A percentile compares a stretch with the other conserved stretches of the same genome.
Conservation (phyloP, 1,140 invertebrate genomes). For the Drosophila funebris region DNA sequence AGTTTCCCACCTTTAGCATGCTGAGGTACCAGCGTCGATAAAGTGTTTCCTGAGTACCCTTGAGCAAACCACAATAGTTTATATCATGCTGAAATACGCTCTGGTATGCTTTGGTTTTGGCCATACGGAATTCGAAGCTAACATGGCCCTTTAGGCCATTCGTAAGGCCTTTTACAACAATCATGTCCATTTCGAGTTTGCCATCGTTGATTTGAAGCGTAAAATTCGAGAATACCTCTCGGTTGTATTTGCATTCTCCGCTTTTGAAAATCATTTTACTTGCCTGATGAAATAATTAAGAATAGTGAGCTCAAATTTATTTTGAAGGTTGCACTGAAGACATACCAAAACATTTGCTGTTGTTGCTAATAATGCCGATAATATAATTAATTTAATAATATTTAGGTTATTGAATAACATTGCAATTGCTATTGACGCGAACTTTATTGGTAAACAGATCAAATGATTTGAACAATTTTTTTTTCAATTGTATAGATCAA, state of each 20-base stretch:
- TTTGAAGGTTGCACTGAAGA: not conserved
- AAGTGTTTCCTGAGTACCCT: constrained; percentile 44
- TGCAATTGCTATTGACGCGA: not conserved
- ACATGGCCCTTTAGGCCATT: constrained; percentile 54
- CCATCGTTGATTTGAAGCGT: constrained; percentile 41
- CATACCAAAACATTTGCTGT: constrained; percentile 10
- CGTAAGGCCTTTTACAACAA: constrained; percentile 25
- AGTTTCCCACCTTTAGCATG: constrained; percentile 61
- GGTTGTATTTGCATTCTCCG: constrained; percentile 48
- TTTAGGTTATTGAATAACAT: constrained; percentile 18
- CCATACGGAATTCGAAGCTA: constrained; percentile 61
- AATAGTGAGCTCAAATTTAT: not conserved
- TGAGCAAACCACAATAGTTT: constrained; percentile 64
- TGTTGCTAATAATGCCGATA: not conserved
- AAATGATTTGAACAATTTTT: not conserved
- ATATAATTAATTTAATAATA: not conserved
- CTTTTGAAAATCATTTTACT: constrained; percentile 52
- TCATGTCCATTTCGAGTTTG: constrained; percentile 52
- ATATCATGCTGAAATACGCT: constrained; percentile 65
- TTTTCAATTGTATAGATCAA: not conserved
- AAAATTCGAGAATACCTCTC: constrained; percentile 59
- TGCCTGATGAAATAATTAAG: constrained; percentile 19
- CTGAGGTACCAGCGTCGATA: constrained; percentile 63
- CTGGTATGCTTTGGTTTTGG: constrained; percentile 60
- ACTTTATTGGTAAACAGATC: not conserved